phyloP scores from a whole-genome alignment of 2,113 vertebrate genomes.

The Tragelaphus strepsiceros region DNA sequence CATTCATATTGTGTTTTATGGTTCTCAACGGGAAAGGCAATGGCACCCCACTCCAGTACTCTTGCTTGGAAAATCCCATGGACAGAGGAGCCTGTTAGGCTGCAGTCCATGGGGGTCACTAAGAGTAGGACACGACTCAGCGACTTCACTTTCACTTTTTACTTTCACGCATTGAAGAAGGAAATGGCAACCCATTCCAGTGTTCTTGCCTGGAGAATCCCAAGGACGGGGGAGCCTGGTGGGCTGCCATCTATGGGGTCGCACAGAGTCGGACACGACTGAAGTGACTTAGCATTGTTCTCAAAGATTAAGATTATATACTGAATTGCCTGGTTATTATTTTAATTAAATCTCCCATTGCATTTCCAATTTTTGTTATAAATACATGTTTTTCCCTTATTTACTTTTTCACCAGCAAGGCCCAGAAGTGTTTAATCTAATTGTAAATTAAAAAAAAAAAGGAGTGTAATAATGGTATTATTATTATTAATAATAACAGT shows the following conservation, averaged over 20 bases:
- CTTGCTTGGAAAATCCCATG: too few species aligned
- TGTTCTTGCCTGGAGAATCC: too few species aligned
- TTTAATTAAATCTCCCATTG: background rate
- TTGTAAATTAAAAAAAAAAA: background rate
- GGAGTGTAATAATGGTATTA: background rate
- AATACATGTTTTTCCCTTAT: background rate
- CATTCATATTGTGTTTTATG: background rate
- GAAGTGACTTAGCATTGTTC: background rate
- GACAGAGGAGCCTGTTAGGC: too few species aligned
- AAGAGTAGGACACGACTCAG: too few species aligned
- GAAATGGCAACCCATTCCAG: too few species aligned
- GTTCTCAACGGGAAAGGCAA: background rate
- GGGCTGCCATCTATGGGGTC: too few species aligned
- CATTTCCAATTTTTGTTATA: background rate
- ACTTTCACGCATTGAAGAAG: too few species aligned
- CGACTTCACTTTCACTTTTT: too few species aligned
- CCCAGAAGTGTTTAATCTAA: background rate
- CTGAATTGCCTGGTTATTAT: background rate
- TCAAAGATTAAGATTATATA: background rate
- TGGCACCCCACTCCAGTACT: too few species aligned
- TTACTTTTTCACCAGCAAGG: background rate
- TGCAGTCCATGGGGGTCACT: too few species aligned
- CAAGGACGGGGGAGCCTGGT: too few species aligned
- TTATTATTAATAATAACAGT: background rate
- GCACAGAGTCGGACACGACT: too few species aligned